A percentile compares a stretch with the other conserved stretches of the same genome.
Conservation (phyloP, 2,888 invertebrate species). For the Zeuzera pyrina region DNA sequence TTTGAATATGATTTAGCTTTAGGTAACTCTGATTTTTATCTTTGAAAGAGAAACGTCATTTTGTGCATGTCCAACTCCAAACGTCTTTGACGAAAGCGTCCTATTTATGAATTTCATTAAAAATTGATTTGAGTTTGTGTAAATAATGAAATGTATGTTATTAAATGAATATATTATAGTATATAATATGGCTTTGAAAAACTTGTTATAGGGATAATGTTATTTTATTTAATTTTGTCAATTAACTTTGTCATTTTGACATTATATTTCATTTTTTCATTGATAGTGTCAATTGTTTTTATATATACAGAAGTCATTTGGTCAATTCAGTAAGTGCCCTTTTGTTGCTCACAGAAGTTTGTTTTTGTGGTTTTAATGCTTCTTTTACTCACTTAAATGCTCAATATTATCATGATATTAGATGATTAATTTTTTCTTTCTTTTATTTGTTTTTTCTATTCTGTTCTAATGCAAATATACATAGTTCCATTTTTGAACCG, state of each 20-base stretch:
- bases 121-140: conserved; percentile 32
- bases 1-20: conserved; percentile 66
- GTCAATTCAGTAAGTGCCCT: conserved; percentile 62
- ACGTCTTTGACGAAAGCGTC: too few species aligned
- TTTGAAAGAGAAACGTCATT: conserved; percentile 26
- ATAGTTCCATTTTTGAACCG: neutral
- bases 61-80: conserved; percentile 35
- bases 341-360: conserved; percentile 57
- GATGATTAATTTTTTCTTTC: conserved; percentile 34
- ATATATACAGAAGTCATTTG: conserved; percentile 36
- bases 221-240: conserved; percentile 64
- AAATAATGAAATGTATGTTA: conserved; percentile 45
- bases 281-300: conserved; percentile 57
- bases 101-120: conserved; percentile 17
- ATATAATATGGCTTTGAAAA: conserved; percentile 38
- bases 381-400: conserved; percentile 69
- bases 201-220: conserved; percentile 51
- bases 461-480: neutral
- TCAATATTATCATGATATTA: conserved; percentile 69
- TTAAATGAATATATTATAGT: conserved; percentile 40
- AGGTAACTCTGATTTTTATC: conserved; percentile 54
- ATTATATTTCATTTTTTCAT: conserved; percentile 42
- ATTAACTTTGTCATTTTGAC: conserved; percentile 50
- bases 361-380: conserved; percentile 36
- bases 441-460: neutral